Evolutionary conservation across 2,888 invertebrate species (phyloP), one percentile per base, ranked within the genome.

Genomic region (Tetragnatha montana): DNA sequence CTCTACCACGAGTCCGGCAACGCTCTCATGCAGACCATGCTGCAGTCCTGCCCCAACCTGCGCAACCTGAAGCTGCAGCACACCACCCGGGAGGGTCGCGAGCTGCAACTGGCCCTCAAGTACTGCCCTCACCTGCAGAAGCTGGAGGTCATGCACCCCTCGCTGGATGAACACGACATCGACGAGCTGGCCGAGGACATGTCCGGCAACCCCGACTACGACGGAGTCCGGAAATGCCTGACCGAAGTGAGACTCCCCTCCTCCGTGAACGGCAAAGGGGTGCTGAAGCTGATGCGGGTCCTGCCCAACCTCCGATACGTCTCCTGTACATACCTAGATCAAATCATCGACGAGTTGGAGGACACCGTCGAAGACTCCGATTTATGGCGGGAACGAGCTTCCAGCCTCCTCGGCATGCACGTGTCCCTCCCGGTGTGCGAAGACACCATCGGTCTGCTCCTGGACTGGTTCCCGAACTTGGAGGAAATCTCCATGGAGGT

Each of bases 111-210:
- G 14, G 88, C 91, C 8, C 81, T 91, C 19, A 68, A 71, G 47
- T 84, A 89, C 22, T 92, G 92, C 73, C 86, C 89, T 0, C 91
- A 91, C 22, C 73, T 92, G 21, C 75, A 74, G 21, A 88, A 81
- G 14, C 73, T 92, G 78, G 91, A 92, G 70, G 90, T 92, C 35
- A 81, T 89, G 74, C 91, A 92, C 73, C 92, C 92, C 14, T 92
- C 92, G 17, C n/a, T 92, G 21, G 91, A 88, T n/a, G 89, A 91
- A 12, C 68, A 75, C 12, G 91, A 92, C 71, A 87, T 92, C n/a
- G 71, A 82, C 12, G 78, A 81, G 8, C 81, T 92, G n/a, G 78
- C 22, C 12, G 68, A 79, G n/a, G 60, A 71, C 22, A 82, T 91
- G 49, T 12, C 47, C 21, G 19, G 17, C 7, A 69, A 89, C 49